Evolutionary conservation across 2,113 vertebrate genomes (phyloP).

Genomic region (Xerus inauris): DNA sequence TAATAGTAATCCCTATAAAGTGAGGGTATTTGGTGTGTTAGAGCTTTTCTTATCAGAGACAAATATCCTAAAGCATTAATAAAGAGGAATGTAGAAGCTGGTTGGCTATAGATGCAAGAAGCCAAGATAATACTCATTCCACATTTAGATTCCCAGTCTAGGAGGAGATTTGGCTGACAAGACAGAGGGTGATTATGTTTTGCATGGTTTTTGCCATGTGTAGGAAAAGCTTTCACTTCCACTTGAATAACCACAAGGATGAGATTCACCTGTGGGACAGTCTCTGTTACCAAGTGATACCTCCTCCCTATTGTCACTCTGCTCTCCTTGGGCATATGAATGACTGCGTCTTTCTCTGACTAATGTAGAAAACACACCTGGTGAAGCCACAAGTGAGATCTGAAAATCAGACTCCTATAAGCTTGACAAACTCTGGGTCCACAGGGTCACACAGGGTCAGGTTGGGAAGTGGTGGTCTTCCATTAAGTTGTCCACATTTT

Average conservation of each 20-base stretch:
- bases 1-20: neutral
- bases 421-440: neutral
- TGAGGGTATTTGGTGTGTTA: neutral
- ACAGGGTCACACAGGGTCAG: neutral
- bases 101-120: neutral
- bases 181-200: neutral
- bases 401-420: neutral
- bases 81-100: neutral
- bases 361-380: neutral
- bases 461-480: rapidly evolving
- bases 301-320: neutral
- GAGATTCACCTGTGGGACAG: neutral
- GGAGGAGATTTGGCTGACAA: neutral
- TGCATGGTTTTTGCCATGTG: neutral
- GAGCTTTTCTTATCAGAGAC: neutral
- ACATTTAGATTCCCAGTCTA: conserved; percentile 6
- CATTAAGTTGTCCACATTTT: neutral
- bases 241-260: neutral
- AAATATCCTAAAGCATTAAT: neutral
- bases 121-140: neutral
- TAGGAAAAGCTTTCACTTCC: neutral
- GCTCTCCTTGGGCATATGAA: neutral
- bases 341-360: neutral
- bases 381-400: neutral
- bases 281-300: neutral